Evolutionary conservation across 2,888 invertebrate genomes (phyloP).

Genomic region (Sepioteuthis lessoniana): DNA sequence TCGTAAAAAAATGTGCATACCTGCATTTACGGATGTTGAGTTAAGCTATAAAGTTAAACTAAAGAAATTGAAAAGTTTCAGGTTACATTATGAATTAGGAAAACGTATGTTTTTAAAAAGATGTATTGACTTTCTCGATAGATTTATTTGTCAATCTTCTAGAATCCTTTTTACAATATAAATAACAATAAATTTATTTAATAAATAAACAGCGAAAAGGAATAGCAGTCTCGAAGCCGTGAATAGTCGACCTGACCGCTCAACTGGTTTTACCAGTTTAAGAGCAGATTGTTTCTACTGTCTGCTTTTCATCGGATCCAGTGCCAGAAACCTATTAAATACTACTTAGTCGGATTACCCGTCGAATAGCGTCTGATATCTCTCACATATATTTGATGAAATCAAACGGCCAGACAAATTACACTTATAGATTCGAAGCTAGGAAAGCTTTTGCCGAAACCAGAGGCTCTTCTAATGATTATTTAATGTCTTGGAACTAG

Average conservation of each 20-base stretch:
- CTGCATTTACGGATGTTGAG: too few relatives aligned
- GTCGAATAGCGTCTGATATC: background rate
- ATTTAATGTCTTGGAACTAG: background rate
- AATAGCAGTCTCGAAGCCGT: background rate
- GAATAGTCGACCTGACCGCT: background rate
- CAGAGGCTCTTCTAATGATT: background rate
- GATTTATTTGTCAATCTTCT: too few relatives aligned
- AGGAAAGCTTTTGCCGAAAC: background rate
- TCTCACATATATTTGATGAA: background rate
- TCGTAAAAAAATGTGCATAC: too few relatives aligned
- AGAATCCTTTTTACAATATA: too few relatives aligned
- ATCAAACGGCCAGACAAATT: background rate
- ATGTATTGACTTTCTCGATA: too few relatives aligned
- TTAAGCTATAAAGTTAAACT: too few relatives aligned
- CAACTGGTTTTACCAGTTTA: background rate
- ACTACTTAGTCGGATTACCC: background rate
- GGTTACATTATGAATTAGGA: too few relatives aligned
- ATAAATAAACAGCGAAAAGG: background rate
- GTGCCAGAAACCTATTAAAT: slow-evolving; percentile 14
- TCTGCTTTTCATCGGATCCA: background rate
- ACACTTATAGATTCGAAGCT: background rate
- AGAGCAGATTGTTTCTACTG: background rate
- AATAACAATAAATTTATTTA: background rate
- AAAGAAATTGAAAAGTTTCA: too few relatives aligned
- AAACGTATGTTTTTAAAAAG: too few relatives aligned